A percentile compares a stretch with the other conserved stretches of the same genome.
Evolutionary conservation across 2,113 vertebrate genomes (phyloP).

Genomic region (Barbus barbus): DNA sequence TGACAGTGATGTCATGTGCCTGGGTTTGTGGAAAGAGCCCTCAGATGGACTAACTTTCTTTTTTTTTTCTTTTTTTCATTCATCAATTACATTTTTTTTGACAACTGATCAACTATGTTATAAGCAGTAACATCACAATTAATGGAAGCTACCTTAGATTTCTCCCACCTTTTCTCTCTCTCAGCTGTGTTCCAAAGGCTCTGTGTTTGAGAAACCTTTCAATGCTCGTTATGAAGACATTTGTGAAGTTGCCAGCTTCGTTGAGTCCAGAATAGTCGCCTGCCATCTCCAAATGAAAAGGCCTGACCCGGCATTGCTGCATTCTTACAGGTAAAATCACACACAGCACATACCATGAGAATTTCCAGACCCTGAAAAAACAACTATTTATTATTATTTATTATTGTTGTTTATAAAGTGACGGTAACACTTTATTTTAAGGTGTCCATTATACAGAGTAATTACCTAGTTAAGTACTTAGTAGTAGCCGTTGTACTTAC

Average conservation of each 20-base stretch:
- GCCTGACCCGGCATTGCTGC: conserved; percentile 71
- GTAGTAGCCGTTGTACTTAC: no score
- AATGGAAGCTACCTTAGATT: background rate
- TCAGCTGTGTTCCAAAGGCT: conserved; percentile 74
- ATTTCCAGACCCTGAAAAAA: background rate
- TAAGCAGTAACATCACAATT: background rate
- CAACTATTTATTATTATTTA: no score
- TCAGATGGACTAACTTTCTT: no score
- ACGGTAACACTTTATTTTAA: no score
- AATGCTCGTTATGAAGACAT: conserved; percentile 71
- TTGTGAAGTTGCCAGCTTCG: conserved; percentile 71
- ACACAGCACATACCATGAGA: background rate
- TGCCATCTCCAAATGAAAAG: conserved; percentile 74
- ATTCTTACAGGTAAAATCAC: conserved; percentile 58
- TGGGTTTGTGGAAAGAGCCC: background rate
- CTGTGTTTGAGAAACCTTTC: conserved; percentile 63
- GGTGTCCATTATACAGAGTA: no score
- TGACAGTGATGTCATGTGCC: background rate
- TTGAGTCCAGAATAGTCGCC: conserved; percentile 73
- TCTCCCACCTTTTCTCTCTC: background rate
- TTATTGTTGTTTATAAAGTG: no score
- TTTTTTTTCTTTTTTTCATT: background rate
- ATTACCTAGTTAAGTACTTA: no score
- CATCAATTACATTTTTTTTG: background rate
- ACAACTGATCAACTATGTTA: background rate